Evolutionary conservation across 2,888 invertebrate species (phyloP).

Genomic region (Cephus pulcher): DNA sequence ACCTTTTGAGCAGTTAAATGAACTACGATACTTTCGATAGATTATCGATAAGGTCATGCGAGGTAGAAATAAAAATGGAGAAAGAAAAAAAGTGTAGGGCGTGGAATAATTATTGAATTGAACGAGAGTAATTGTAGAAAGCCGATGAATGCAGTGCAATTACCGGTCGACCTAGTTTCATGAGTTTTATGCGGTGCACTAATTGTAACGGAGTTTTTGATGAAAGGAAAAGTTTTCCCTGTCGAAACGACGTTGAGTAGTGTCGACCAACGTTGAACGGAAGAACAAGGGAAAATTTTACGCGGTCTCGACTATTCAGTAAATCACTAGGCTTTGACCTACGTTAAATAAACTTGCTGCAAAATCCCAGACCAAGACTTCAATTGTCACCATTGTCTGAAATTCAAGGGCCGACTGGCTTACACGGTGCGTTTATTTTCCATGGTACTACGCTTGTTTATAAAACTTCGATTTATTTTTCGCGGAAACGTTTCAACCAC

Average conservation of each 20-base stretch:
- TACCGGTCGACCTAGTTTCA: conserved; percentile 36
- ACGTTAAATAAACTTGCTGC: not conserved
- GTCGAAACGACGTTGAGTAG: not conserved
- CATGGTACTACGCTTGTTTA: not conserved
- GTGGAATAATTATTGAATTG: not conserved
- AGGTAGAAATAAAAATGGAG: not conserved
- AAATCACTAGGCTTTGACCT: not conserved
- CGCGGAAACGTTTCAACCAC: not conserved
- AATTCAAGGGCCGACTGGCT: not conserved
- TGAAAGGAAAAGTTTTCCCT: not conserved
- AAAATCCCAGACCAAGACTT: not conserved
- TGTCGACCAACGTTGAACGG: not conserved
- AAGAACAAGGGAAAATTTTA: not conserved
- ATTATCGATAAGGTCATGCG: not conserved
- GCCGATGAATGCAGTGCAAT: conserved; percentile 40
- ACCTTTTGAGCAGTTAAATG: too few species aligned
- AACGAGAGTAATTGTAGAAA: conserved; percentile 3
- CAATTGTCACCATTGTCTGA: not conserved
- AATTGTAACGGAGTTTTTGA: conserved; percentile 31
- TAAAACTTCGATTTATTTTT: not conserved
- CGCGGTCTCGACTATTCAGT: not conserved
- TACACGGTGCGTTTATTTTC: not conserved
- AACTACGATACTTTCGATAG: not conserved
- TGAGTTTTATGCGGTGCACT: conserved; percentile 27
- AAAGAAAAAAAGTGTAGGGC: not conserved